Evolutionary conservation across 1,140 invertebrate species (phyloP).

Genomic region (Drosophila sp.): DNA sequence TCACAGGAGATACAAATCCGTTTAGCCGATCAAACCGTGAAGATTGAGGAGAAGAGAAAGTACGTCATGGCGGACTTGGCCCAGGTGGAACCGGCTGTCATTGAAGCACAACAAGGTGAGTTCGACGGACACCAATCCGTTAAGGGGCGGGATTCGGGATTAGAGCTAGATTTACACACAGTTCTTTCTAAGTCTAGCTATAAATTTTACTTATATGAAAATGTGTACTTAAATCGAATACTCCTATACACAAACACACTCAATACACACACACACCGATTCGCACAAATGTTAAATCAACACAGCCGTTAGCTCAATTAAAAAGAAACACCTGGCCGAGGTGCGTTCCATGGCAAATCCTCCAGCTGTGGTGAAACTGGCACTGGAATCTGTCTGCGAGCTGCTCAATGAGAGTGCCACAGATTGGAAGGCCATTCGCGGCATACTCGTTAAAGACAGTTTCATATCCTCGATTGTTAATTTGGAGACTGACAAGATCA

Average conservation of each 20-base stretch:
- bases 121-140: slow-evolving; percentile 52
- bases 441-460: slow-evolving; percentile 98
- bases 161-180: slow-evolving; percentile 11
- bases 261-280: slow-evolving; percentile 29
- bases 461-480: slow-evolving; percentile 99
- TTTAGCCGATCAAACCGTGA: slow-evolving; percentile 94
- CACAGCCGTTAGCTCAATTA: slow-evolving; percentile 97
- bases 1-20: slow-evolving; percentile 98
- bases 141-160: slow-evolving; percentile 9
- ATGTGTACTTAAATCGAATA: slow-evolving; percentile 48
- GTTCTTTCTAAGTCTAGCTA: slow-evolving; percentile 42
- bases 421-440: slow-evolving; percentile 97
- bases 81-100: slow-evolving; percentile 98
- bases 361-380: slow-evolving; percentile 95
- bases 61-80: slow-evolving; percentile 97
- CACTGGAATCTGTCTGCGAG: slow-evolving; percentile 97
- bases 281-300: slow-evolving; percentile 33
- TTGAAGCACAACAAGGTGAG: slow-evolving; percentile 98
- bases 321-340: slow-evolving; percentile 98
- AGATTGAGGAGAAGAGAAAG: slow-evolving; percentile 96
- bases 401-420: slow-evolving; percentile 93
- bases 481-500: slow-evolving; percentile 97
- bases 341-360: slow-evolving; percentile 97
- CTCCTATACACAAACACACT: slow-evolving; percentile 37
- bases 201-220: slow-evolving; percentile 33